Percentiles rank a stretch among this genome's conserved stretches.
Conservation (phyloP, 2,797 vertebrate genomes). For the Bufotes viridis region DNA sequence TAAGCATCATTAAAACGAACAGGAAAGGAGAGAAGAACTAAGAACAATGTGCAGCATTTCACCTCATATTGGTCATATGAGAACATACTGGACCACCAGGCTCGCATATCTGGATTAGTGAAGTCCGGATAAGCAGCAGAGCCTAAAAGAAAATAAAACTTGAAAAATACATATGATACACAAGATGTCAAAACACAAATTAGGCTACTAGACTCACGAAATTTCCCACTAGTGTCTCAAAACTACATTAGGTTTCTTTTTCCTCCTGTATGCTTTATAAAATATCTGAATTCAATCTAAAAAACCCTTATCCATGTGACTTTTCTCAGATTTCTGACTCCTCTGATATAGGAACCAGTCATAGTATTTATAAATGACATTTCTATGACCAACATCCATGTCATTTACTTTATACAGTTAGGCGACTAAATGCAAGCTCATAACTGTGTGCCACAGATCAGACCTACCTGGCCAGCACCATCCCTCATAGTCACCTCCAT, state of each 20-base stretch:
- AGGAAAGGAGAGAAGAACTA: background rate
- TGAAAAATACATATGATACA: too few relatives aligned
- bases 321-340: too few relatives aligned
- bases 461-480: slow-evolving; percentile 93
- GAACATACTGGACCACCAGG: slow-evolving; percentile 92
- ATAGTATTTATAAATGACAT: too few relatives aligned
- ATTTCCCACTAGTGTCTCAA: too few relatives aligned
- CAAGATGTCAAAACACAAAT: background rate
- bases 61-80: slow-evolving; percentile 86
- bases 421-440: background rate
- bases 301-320: too few relatives aligned
- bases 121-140: slow-evolving; percentile 91
- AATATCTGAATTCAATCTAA: too few relatives aligned
- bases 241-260: too few relatives aligned
- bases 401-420: too few relatives aligned
- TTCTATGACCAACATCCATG: too few relatives aligned
- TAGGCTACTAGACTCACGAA: too few relatives aligned
- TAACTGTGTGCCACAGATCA: background rate
- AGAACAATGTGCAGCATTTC: background rate
- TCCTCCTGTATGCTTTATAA: too few relatives aligned
- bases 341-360: background rate
- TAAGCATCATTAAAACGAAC: background rate
- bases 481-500: slow-evolving; percentile 90
- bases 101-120: slow-evolving; percentile 83
- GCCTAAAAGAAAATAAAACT: slow-evolving; percentile 70